Evolutionary conservation across 2,797 vertebrate species (phyloP), one percentile per base, ranked within the genome.

Genomic region (Pseudochirops cupreus): DNA sequence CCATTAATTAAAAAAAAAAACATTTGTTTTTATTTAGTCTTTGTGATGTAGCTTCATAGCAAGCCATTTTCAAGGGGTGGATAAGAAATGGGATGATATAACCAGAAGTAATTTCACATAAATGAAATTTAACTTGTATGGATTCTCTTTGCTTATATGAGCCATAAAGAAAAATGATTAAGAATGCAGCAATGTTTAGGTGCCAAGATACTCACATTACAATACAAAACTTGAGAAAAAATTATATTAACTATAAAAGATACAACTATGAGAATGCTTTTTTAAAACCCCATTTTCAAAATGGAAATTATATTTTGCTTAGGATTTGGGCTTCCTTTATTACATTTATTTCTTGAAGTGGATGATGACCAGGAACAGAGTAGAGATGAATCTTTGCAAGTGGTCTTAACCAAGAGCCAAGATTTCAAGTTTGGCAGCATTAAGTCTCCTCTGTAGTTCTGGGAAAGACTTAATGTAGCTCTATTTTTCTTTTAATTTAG

Each of bases 361-460:
- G 7, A 82, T 46, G 46, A 3, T 39, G 46, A 82, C 21, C 74
- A 46, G 74, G 6, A 24, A 82, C 3, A 24, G 67, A 46, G 39
- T 82, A 82, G 67, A 24, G 18, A 46, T 82, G 67, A 39, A n/a
- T 39, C 7, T 18, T 39, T 90, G 39, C 4, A 29, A 54, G 12
- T 91, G 52, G 4, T 13, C 29, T 52, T 55, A 91, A 53, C 46
- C 74, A 39, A 97, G 89, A 95, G 7, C n/a, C 39, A 89, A 31
- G 93, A 10, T 93, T 10, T 91, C 26, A 90, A 58, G 18, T 74
- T 55, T 92, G n/a, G 18, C 74, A 82, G 74, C 39, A 46, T 57
- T 93, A 92, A 94, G 92, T 52, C 13, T 94, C 92, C 89, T 97
- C 50, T 90, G 28, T 1, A 94, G 54, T 93, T 58, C 58, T n/a